A percentile compares a stretch with the other conserved stretches of the same genome.
phyloP scores from a whole-genome alignment of 2,797 vertebrate species.

The Pelodytes ibericus region DNA sequence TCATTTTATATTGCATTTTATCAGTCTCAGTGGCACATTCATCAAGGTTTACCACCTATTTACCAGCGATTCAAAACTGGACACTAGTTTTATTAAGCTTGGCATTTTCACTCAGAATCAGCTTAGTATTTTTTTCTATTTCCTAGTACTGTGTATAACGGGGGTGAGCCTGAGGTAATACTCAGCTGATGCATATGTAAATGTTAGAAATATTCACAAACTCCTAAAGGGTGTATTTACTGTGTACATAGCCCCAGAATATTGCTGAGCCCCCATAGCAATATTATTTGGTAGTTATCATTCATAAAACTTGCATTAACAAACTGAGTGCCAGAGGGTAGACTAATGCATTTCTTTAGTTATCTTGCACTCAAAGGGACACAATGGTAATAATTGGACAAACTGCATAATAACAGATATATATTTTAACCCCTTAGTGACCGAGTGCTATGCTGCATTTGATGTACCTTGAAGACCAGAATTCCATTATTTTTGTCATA shows the following conservation, averaged over 20 bases:
- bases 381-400: no score
- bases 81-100: slow-evolving; percentile 46
- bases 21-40: slow-evolving; percentile 48
- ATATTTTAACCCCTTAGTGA: no score
- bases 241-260: slow-evolving; percentile 1
- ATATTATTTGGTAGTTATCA: neutral
- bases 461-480: no score
- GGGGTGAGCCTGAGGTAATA: slow-evolving; percentile 3
- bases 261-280: neutral
- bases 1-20: slow-evolving; percentile 48
- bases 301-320: neutral
- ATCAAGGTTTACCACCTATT: slow-evolving; percentile 45
- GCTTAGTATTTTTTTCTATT: slow-evolving; percentile 9
- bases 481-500: no score
- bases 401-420: no score
- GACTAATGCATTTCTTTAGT: no score
- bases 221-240: slow-evolving; percentile 1
- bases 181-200: neutral
- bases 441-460: no score
- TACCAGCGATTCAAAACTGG: slow-evolving; percentile 35
- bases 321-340: neutral
- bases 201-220: neutral
- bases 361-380: no score
- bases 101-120: slow-evolving; percentile 15
- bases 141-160: neutral